phyloP scores from a whole-genome alignment of 2,113 vertebrate species.

The Alethe diademata region DNA sequence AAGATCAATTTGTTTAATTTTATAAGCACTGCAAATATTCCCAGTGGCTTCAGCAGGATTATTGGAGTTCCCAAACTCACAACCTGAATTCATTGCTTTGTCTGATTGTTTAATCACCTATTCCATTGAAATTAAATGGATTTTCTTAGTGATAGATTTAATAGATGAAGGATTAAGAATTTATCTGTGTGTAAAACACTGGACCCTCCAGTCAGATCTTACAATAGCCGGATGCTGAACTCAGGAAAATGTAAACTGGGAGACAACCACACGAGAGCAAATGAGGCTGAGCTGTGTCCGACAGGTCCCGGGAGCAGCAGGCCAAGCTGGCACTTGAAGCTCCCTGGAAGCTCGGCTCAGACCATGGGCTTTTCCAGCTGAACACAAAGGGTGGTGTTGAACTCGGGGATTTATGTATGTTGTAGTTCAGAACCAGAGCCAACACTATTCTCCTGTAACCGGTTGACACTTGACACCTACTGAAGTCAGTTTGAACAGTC shows the following conservation, averaged over 20 bases:
- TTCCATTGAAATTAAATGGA: not conserved
- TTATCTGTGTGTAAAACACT: not conserved
- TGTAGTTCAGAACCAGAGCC: conserved; percentile 13
- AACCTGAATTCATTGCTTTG: not conserved
- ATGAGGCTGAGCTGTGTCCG: accelerated
- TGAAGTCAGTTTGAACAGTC: conserved; percentile 14
- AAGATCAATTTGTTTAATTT: not conserved
- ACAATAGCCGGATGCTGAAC: not conserved
- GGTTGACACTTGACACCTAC: conserved; percentile 42
- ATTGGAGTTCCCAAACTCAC: not conserved
- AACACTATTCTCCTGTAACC: conserved; percentile 1
- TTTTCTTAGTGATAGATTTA: not conserved
- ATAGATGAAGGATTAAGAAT: not conserved
- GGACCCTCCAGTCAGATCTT: not conserved
- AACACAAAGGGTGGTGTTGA: not conserved
- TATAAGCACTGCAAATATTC: not conserved
- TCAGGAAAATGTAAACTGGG: not conserved
- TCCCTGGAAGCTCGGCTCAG: not conserved
- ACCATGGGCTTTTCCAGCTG: not conserved
- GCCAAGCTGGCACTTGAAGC: not conserved
- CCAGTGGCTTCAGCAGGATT: not conserved
- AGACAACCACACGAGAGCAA: not conserved
- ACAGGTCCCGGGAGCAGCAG: not conserved
- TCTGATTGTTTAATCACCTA: not conserved
- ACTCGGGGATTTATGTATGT: not conserved